Evolutionary conservation across 2,888 invertebrate species (phyloP), one percentile per base, ranked within the genome.

Genomic region (Andrena praecox): DNA sequence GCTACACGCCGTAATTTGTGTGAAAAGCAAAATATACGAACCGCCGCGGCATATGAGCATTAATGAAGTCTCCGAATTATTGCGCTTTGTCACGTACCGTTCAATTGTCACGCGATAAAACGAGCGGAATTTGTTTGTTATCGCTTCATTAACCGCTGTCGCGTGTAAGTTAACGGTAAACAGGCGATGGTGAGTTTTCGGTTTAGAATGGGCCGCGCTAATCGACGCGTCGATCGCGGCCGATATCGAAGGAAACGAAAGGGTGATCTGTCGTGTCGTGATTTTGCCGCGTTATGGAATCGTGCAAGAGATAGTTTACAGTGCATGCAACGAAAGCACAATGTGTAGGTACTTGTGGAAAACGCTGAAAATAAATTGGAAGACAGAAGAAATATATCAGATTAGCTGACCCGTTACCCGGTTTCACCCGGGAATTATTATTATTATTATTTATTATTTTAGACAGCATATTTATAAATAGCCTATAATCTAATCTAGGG

Each of bases 1-100:
- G 68, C 76, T 79, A 82, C 64, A 69, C 48, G 67, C 62, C 60
- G 73, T 85, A 87, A 87, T 85, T 87, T 89, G 85, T 82, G 79
- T 59, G 84, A 80, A 84, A 87, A 85, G 84, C 88, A 84, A 88
- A 87, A 85, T 84, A 79, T 85, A 82, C 78, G 78, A 76, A 62
- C 82, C 64, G 50, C 69, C 71, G 35, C 73, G 59, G 67, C 74
- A 60, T 64, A 69, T 68, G 76, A 69, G 80, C 89, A 83, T 85
- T 88, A 87, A 89, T 80, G 85, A 89, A 89, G 88, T 85, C 80
- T 79, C 70, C 77, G 77, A 85, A 84, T 89, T 88, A 88, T 84
- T 77, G 77, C 74, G 72, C 72, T 85, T 77, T 76, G 88, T 86
- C 87, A 86, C 86, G 80, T 82, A 77, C 73, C 80, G 76, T 64